A percentile compares a stretch with the other conserved stretches of the same genome.
Conservation (phyloP, 2,797 vertebrate species). For the Babyrousa celebensis region DNA sequence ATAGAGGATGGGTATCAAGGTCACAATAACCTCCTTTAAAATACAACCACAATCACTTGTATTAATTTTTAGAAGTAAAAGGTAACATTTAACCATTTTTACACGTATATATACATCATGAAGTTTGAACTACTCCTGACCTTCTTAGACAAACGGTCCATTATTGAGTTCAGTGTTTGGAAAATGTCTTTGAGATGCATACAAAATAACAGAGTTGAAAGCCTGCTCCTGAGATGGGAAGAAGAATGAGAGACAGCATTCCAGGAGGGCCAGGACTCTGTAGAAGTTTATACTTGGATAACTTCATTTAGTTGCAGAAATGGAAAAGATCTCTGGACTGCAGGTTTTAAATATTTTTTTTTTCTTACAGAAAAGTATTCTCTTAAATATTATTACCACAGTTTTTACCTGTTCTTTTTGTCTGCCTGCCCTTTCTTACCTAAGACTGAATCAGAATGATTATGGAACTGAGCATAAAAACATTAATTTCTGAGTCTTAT, state of each 20-base stretch:
- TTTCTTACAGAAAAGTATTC: background rate
- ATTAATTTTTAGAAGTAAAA: background rate
- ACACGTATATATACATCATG: background rate
- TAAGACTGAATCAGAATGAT: background rate
- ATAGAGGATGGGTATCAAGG: background rate
- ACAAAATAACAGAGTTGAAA: background rate
- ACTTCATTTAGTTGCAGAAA: background rate
- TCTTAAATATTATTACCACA: background rate
- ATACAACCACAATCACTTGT: background rate
- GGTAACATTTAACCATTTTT: slow-evolving; percentile 5
- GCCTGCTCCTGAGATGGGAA: background rate
- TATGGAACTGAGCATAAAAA: background rate
- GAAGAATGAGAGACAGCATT: background rate
- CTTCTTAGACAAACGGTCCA: background rate
- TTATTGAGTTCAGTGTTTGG: background rate
- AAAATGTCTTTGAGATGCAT: slow-evolving; percentile 21
- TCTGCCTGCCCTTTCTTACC: background rate
- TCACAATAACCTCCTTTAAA: background rate
- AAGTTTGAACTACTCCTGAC: background rate
- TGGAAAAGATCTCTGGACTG: background rate
- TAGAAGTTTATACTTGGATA: background rate
- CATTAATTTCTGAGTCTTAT: background rate
- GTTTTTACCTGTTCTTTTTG: background rate
- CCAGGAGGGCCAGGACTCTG: background rate
- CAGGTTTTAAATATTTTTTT: background rate